Evolutionary conservation across 2,113 vertebrate species (phyloP), one percentile per base, ranked within the genome.

Genomic region (Neopipo cinnamomea): DNA sequence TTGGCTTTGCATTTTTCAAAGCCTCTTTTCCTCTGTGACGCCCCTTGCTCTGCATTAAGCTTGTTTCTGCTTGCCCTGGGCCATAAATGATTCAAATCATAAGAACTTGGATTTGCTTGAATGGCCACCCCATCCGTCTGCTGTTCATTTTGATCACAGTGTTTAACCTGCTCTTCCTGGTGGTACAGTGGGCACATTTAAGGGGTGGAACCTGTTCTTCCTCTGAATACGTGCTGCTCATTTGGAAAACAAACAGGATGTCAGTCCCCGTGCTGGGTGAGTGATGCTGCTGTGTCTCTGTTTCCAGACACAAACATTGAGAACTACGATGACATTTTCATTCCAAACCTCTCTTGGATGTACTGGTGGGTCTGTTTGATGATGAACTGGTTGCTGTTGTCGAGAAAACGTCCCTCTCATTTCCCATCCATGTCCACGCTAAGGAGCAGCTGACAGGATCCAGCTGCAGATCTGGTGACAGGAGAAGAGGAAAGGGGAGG

Each of bases 1-100:
- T 81, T 89, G 81, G 42, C 65, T 90, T 84, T 94, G 68, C 75
- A 73, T 87, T 91, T 96, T 87, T 91, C 92, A 90, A 91, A 97
- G 87, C 19, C 13, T 61, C 74, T 79, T 88, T 83, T 62, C 35
- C 65, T 33, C 85, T 22, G 25, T 28, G 81, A 65, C 0, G 1
- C 67, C 75, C 65, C 85, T 95, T 1, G 2, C 72, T 79, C 14
- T 67, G 44, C 70, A 58, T 91, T 84, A 58, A 53, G 49, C 56
- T 63, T 58, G 20, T 55, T 94, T 56, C 88, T 88, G 39, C 74
- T 12, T 71, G 78, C 72, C 75, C 81, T 75, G 30, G 76, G 89
- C 84, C 78, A 56, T 39, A 22, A 91, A 59, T 42, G 65, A 88
- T 94, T 90, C 89, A 80, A 84, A 68, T 73, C 16, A 52, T 52